These are phyloP conservation scores for Anaspis maculata DNA, from an alignment of 2,888 invertebrate species.

Conservation along the genomic window DNA sequence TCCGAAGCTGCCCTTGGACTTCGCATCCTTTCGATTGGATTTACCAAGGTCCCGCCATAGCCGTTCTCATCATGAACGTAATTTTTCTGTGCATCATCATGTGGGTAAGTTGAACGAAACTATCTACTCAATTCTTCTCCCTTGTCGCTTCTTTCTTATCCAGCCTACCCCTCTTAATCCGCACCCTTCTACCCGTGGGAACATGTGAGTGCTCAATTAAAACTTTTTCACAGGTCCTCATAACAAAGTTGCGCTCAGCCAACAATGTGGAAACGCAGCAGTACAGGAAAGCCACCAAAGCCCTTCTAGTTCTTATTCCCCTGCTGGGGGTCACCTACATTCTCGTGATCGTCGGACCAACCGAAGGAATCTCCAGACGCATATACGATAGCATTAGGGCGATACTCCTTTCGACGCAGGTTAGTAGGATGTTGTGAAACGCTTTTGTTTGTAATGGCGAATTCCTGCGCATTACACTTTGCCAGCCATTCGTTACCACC, in stretches of 20 bases:
- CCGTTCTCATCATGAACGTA: constrained; percentile 70
- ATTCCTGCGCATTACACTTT: no score
- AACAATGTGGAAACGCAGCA: constrained; percentile 82
- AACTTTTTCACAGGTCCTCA: no score
- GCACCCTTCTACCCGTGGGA: no score
- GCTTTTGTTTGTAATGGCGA: constrained; percentile 4
- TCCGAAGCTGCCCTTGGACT: constrained; percentile 59
- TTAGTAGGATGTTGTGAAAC: constrained; percentile 35
- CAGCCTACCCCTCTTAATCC: no score
- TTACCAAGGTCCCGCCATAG: constrained; percentile 73
- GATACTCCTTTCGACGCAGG: constrained; percentile 80
- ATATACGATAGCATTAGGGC: constrained; percentile 72
- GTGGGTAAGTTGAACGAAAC: constrained; percentile 56
- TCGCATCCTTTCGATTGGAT: constrained; percentile 77
- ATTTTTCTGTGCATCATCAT: constrained; percentile 74
- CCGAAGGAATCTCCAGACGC: constrained; percentile 62
- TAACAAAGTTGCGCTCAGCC: constrained; percentile 82
- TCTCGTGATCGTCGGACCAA: constrained; percentile 71
- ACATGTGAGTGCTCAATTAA: no score
- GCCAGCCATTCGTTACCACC: no score
- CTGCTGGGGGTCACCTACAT: constrained; percentile 84
- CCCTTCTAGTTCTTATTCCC: constrained; percentile 79
- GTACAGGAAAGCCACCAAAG: constrained; percentile 81
- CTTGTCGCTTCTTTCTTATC: no score
- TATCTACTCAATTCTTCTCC: no score